These are phyloP conservation scores for Dastarcus helophoroides DNA, from an alignment of 2,888 invertebrate species.

Conservation along the genomic window DNA sequence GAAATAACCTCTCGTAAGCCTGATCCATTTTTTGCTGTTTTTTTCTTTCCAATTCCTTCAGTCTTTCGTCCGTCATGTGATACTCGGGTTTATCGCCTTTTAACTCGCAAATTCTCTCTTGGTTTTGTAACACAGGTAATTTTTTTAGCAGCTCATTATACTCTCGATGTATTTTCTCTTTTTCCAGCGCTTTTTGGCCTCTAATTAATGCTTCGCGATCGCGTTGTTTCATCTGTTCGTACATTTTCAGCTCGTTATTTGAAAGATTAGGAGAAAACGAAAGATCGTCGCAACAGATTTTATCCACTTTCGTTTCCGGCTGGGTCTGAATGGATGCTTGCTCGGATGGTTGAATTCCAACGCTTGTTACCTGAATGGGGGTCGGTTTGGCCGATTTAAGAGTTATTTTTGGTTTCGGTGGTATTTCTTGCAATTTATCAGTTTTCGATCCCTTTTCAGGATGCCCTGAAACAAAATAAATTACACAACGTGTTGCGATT, in stretches of 20 bases:
- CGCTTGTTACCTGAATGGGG: conserved; percentile 13
- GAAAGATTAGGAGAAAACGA: conserved; percentile 21
- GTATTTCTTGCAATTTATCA: conserved; percentile 15
- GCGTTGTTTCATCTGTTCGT: conserved; percentile 23
- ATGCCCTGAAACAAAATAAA: no score
- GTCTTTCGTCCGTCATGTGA: conserved; percentile 36
- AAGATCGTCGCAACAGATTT: conserved; percentile 25
- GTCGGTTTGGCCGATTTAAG: conserved; percentile 10
- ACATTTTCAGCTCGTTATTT: conserved; percentile 23
- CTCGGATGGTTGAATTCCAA: not conserved
- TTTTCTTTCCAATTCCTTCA: conserved; percentile 34
- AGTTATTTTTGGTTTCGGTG: conserved; percentile 20
- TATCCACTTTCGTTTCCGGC: conserved; percentile 24
- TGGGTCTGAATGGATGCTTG: no score
- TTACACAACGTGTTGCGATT: no score
- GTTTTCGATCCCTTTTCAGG: not conserved
- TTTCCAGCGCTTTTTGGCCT: conserved; percentile 40
- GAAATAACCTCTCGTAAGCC: conserved; percentile 37
- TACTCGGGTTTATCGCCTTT: conserved; percentile 29
- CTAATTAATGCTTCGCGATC: conserved; percentile 31
- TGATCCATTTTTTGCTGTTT: conserved; percentile 43
- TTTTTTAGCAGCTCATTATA: conserved; percentile 40
- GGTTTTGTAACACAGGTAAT: conserved; percentile 33
- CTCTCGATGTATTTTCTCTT: conserved; percentile 39
- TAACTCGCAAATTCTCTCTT: conserved; percentile 30